Percentiles rank a stretch among this genome's conserved stretches.
Conservation (phyloP, 2,113 vertebrate species). For the Sapajus apella region DNA sequence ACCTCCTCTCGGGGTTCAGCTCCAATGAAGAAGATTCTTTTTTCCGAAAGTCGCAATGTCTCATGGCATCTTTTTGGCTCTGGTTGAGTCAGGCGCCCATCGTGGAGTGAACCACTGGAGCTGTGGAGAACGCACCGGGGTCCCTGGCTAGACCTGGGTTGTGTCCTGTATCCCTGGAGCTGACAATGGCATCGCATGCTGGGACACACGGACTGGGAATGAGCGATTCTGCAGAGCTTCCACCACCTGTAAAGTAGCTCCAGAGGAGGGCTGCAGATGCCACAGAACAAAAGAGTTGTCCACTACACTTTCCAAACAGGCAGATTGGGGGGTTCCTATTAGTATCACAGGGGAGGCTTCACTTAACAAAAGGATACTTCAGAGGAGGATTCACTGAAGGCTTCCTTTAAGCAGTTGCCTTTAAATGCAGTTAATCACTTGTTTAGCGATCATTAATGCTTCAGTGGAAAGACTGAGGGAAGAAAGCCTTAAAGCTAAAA, state of each 20-base stretch:
- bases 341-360: background rate
- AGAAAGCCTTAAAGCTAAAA: background rate
- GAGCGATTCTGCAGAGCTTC: background rate
- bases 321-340: background rate
- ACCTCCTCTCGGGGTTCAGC: background rate
- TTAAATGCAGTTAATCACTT: conserved; percentile 18
- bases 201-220: background rate
- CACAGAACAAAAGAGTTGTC: background rate
- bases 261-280: background rate
- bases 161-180: background rate
- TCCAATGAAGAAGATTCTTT: background rate
- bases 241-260: background rate
- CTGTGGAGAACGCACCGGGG: background rate
- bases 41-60: background rate
- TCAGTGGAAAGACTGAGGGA: background rate
- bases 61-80: background rate
- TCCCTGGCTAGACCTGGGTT: background rate
- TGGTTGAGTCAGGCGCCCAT: background rate
- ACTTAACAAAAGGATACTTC: conserved; percentile 42
- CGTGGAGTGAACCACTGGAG: background rate
- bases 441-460: conserved; percentile 52
- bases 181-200: too few relatives aligned
- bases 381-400: background rate
- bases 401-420: conserved; percentile 7
- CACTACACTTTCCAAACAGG: background rate